Conservation (phyloP, 2,113 vertebrate genomes). For the Psilopsiagon aymara region DNA sequence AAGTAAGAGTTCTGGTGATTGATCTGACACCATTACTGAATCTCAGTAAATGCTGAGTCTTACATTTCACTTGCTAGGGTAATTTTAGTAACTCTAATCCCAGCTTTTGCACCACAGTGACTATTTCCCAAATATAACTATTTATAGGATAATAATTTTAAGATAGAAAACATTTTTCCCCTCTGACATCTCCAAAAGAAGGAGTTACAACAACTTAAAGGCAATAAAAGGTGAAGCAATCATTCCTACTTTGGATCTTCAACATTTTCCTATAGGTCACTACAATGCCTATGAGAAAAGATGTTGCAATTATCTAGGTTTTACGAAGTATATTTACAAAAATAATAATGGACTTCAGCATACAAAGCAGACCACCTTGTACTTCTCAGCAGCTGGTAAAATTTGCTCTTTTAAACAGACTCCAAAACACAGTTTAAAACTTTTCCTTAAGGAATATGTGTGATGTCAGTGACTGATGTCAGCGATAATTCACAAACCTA, state of each 20-base stretch:
- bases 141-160: neutral
- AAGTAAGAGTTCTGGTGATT: conserved; percentile 32
- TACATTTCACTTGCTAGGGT: neutral
- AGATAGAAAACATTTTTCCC: neutral
- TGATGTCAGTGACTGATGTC: neutral
- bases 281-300: neutral
- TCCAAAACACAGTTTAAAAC: neutral
- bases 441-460: neutral
- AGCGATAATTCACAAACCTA: neutral
- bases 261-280: neutral
- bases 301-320: neutral
- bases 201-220: neutral
- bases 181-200: neutral
- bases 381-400: neutral
- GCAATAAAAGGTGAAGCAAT: neutral
- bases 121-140: neutral
- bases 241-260: neutral
- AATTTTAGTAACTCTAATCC: conserved; percentile 51
- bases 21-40: conserved; percentile 28
- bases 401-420: neutral
- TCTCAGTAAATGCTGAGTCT: conserved; percentile 39
- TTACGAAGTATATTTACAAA: neutral
- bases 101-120: conserved; percentile 16
- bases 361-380: neutral
- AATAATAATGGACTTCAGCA: neutral